Conservation (phyloP, 2,888 invertebrate species). For the Barypeithes pellucidus region DNA sequence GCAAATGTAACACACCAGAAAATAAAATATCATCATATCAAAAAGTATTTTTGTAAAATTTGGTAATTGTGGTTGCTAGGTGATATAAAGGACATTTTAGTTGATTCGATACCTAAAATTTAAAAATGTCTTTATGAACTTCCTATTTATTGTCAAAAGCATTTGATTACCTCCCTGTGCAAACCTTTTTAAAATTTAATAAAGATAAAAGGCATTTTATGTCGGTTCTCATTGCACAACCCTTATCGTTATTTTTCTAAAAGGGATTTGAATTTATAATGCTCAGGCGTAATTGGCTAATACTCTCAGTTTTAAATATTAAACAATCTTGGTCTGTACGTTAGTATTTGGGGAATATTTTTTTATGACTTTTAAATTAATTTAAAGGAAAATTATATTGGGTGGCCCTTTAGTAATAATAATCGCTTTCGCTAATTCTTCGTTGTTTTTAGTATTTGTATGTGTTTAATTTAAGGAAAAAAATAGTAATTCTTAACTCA, state of each 20-base stretch:
- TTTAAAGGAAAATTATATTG: not conserved
- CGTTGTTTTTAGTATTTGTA: too few relatives aligned
- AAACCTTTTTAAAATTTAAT: conserved; percentile 18
- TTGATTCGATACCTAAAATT: too few relatives aligned
- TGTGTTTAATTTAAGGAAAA: not conserved
- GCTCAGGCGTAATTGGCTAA: not conserved
- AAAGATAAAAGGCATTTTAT: conserved; percentile 16
- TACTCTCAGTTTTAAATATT: conserved; percentile 7
- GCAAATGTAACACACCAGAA: not conserved
- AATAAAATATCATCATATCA: not conserved
- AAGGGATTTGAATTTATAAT: conserved; percentile 19
- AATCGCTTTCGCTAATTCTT: too few relatives aligned
- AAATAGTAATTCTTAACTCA: too few relatives aligned
- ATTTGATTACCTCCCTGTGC: not conserved
- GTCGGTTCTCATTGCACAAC: conserved; percentile 20
- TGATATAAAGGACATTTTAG: too few relatives aligned
- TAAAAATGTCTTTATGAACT: too few relatives aligned
- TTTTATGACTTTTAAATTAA: not conserved
- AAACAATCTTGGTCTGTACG: not conserved
- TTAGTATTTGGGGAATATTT: not conserved
- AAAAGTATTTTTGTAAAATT: not conserved
- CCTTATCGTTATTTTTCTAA: conserved; percentile 16
- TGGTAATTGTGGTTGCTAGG: too few relatives aligned
- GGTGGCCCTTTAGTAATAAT: too few relatives aligned
- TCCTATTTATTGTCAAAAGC: not conserved